Conservation (phyloP, 2,797 vertebrate species). For the Sphenodon punctatus region DNA sequence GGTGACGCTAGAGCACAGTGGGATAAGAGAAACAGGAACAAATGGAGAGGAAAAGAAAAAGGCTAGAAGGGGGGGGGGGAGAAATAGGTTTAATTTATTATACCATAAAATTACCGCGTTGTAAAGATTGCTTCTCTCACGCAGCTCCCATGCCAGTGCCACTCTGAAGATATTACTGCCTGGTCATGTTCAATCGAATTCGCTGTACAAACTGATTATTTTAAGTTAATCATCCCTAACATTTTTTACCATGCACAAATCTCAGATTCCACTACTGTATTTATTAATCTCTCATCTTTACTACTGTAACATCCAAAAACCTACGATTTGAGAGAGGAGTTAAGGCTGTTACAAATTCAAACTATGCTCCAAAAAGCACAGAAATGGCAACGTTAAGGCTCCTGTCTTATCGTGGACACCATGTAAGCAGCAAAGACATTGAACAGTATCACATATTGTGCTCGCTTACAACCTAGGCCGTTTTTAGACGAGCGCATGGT, state of each 20-base stretch:
- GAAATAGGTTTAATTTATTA: neutral
- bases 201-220: neutral
- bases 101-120: conserved; percentile 1
- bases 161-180: neutral
- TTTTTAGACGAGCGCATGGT: too few species aligned
- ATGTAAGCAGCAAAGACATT: too few species aligned
- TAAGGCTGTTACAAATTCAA: too few species aligned
- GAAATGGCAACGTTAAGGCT: too few species aligned
- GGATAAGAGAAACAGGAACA: neutral
- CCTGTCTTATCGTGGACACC: too few species aligned
- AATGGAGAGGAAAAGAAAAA: neutral
- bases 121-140: conserved; percentile 5
- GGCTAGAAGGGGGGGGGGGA: conserved; percentile 6
- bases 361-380: too few species aligned
- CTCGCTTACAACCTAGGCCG: too few species aligned
- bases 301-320: too few species aligned
- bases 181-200: neutral
- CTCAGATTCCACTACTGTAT: neutral
- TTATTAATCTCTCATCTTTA: neutral
- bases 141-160: neutral
- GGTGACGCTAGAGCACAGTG: neutral
- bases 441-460: too few species aligned
- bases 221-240: neutral
- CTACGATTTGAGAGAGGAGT: too few species aligned
- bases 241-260: neutral